These are phyloP conservation scores for Congeria kusceri DNA, from an alignment of 2,888 invertebrate species.

Conservation along the genomic window DNA sequence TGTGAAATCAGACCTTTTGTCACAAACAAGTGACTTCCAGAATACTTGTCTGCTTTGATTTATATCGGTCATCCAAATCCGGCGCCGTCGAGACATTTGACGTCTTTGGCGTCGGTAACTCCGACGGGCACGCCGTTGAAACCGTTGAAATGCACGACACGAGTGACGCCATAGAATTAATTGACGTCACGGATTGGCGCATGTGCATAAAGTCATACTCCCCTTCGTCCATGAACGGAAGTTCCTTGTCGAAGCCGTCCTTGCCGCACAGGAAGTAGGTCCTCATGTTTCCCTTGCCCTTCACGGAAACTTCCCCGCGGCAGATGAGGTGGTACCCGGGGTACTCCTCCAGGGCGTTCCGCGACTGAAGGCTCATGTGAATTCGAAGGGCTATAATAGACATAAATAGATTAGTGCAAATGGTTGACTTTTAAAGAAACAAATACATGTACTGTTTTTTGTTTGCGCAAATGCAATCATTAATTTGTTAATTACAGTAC, in stretches of 20 bases:
- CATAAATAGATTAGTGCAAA: too few species aligned
- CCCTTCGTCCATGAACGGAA: slow-evolving; percentile 65
- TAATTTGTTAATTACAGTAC: too few species aligned
- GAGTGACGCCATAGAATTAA: slow-evolving; percentile 38
- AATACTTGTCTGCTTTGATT: slow-evolving; percentile 56
- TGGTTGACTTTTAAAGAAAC: too few species aligned
- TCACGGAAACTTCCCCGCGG: slow-evolving; percentile 90
- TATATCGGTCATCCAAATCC: slow-evolving; percentile 43
- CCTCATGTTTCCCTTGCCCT: slow-evolving; percentile 96
- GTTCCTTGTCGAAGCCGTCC: slow-evolving; percentile 72
- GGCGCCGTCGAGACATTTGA: slow-evolving; percentile 35
- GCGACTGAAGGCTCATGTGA: slow-evolving; percentile 73
- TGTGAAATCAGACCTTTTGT: slow-evolving; percentile 17
- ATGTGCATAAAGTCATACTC: slow-evolving; percentile 16
- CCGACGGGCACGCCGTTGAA: background rate
- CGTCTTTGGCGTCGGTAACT: slow-evolving; percentile 12
- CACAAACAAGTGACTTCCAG: slow-evolving; percentile 63
- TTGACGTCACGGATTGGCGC: slow-evolving; percentile 39
- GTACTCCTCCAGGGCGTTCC: slow-evolving; percentile 68
- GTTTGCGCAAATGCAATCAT: too few species aligned
- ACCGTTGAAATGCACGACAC: slow-evolving; percentile 23
- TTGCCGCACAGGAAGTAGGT: slow-evolving; percentile 91
- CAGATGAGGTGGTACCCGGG: slow-evolving; percentile 71
- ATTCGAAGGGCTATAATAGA: slow-evolving; percentile 75
- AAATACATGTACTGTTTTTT: too few species aligned